Percentiles rank a stretch among this genome's conserved stretches.
Conservation (phyloP, 2,888 invertebrate genomes). For the Lithosia quadra region DNA sequence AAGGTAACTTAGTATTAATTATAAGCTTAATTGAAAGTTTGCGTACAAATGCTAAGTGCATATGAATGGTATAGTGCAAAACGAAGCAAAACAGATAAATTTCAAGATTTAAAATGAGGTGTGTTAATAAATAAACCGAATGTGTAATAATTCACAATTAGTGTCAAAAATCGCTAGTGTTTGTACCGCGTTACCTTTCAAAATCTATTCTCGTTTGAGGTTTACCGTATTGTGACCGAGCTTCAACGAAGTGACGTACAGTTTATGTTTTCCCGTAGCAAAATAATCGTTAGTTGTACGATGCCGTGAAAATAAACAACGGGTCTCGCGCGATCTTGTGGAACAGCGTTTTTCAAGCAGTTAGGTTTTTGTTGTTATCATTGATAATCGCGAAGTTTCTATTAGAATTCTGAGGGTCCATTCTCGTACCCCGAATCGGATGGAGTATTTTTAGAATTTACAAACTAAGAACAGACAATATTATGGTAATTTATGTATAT, state of each 20-base stretch:
- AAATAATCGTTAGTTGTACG: conserved; percentile 68
- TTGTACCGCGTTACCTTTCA: conserved; percentile 18
- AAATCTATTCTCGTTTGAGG: conserved; percentile 63
- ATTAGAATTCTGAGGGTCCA: not conserved
- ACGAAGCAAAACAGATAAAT: not conserved
- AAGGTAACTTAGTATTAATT: not conserved
- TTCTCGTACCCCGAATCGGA: no score
- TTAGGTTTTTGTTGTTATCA: conserved; percentile 12
- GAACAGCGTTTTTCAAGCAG: conserved; percentile 49
- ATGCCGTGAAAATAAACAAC: conserved; percentile 72
- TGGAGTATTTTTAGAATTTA: not conserved
- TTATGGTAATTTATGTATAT: not conserved
- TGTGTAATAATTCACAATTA: conserved; percentile 30
- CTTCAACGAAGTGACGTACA: conserved; percentile 65
- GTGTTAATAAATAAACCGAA: not conserved
- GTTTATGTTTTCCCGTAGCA: conserved; percentile 64
- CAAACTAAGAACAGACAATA: not conserved
- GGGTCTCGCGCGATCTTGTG: conserved; percentile 51
- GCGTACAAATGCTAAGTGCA: not conserved
- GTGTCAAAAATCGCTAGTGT: conserved; percentile 12
- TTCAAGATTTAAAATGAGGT: not conserved
- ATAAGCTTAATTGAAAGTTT: not conserved
- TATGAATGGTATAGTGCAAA: not conserved
- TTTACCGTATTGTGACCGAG: conserved; percentile 73
- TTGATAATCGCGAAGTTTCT: not conserved